Conservation (phyloP, 1,140 invertebrate species). For the Drosophila micromelanica region DNA sequence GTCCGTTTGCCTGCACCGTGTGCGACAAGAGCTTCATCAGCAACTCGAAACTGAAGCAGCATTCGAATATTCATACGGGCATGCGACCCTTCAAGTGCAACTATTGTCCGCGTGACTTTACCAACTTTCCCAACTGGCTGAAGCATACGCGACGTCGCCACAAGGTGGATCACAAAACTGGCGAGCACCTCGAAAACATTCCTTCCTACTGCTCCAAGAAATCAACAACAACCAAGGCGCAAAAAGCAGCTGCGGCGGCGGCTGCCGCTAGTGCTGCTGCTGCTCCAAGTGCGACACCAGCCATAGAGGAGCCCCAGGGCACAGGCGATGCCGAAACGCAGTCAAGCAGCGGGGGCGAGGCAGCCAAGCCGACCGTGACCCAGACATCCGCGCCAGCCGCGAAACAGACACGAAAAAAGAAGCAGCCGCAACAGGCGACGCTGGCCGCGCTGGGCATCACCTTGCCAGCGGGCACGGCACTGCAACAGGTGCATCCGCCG, state of each 20-base stretch:
- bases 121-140: slow-evolving; percentile 86
- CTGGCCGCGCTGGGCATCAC: slow-evolving; percentile 69
- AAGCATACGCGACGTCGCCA: slow-evolving; percentile 86
- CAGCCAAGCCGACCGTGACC: slow-evolving; percentile 9
- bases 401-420: slow-evolving; percentile 69
- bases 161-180: slow-evolving; percentile 86
- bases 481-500: slow-evolving; percentile 59
- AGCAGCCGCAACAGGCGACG: slow-evolving; percentile 67
- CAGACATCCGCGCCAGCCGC: slow-evolving; percentile 36
- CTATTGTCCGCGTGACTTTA: slow-evolving; percentile 86
- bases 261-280: slow-evolving; percentile 40
- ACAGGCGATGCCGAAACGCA: slow-evolving; percentile 21
- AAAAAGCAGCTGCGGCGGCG: slow-evolving; percentile 64
- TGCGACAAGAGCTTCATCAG: slow-evolving; percentile 86
- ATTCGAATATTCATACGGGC: slow-evolving; percentile 86
- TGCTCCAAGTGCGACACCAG: slow-evolving; percentile 4
- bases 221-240: slow-evolving; percentile 70
- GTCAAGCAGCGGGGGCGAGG: neutral
- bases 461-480: slow-evolving; percentile 64
- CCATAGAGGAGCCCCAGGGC: slow-evolving; percentile 12
- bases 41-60: slow-evolving; percentile 86
- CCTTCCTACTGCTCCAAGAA: slow-evolving; percentile 83
- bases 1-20: slow-evolving; percentile 85
- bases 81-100: slow-evolving; percentile 86
- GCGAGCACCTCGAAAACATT: slow-evolving; percentile 84